A percentile compares a stretch with the other conserved stretches of the same genome.
Evolutionary conservation across 2,797 vertebrate genomes (phyloP).

Genomic region (Halcyon smyrnensis): DNA sequence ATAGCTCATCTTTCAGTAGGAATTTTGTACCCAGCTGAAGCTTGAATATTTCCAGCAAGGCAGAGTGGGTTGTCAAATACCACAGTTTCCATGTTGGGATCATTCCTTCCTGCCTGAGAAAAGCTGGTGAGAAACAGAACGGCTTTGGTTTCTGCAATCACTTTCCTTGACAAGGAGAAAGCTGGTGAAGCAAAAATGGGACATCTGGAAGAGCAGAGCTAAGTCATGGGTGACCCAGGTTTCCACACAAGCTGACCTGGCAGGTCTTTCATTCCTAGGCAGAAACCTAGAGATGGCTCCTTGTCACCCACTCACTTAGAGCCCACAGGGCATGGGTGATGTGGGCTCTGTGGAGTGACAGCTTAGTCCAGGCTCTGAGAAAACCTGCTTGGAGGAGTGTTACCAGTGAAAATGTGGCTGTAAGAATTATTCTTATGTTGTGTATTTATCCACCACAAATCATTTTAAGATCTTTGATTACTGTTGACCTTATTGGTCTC

Average conservation of each 20-base stretch:
- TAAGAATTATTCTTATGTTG: neutral
- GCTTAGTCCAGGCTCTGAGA: neutral
- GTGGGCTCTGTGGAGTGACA: neutral
- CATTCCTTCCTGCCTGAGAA: conserved; percentile 33
- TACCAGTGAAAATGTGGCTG: neutral
- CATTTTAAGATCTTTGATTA: neutral
- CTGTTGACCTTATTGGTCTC: neutral
- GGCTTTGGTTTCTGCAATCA: neutral
- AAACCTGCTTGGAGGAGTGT: neutral
- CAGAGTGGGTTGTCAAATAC: conserved; percentile 54
- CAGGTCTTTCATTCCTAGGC: neutral
- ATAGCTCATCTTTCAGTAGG: neutral
- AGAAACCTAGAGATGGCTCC: neutral
- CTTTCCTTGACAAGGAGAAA: conserved; percentile 17
- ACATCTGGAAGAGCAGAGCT: conserved; percentile 14
- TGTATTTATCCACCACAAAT: neutral
- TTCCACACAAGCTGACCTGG: neutral
- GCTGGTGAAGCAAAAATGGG: neutral
- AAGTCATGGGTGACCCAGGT: neutral
- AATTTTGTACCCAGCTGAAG: conserved; percentile 42
- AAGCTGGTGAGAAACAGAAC: conserved; percentile 43
- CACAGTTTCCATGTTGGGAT: conserved; percentile 31
- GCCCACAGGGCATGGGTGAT: neutral
- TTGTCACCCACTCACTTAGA: neutral
- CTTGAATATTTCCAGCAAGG: conserved; percentile 28